These are phyloP conservation scores for Casuarius casuarius DNA, from an alignment of 2,113 vertebrate genomes.

Conservation along the genomic window DNA sequence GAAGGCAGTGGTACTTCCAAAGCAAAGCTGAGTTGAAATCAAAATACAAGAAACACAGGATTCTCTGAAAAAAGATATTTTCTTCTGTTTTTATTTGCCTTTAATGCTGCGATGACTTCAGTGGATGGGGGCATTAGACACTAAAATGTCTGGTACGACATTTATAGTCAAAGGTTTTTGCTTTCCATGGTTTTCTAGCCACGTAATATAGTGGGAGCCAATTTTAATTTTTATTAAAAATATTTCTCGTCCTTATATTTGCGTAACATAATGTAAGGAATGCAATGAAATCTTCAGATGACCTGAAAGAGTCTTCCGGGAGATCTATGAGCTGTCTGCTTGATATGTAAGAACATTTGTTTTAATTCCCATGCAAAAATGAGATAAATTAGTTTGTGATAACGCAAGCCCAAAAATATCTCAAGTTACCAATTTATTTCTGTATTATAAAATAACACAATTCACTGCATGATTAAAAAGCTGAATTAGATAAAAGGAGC, in stretches of 20 bases:
- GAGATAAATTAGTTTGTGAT: slow-evolving; percentile 57
- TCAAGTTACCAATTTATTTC: slow-evolving; percentile 52
- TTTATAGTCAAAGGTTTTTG: neutral
- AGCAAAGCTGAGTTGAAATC: neutral
- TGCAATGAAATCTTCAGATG: slow-evolving; percentile 6
- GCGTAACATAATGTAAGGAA: neutral
- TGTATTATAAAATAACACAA: slow-evolving; percentile 47
- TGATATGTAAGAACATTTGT: slow-evolving; percentile 35
- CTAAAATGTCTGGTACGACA: neutral
- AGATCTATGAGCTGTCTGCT: slow-evolving; percentile 23
- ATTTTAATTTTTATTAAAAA: slow-evolving; percentile 46
- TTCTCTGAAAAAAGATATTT: neutral
- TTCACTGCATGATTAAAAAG: slow-evolving; percentile 26
- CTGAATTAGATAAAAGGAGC: slow-evolving; percentile 11
- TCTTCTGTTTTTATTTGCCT: neutral
- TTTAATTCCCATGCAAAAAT: slow-evolving; percentile 52
- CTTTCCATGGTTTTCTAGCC: neutral
- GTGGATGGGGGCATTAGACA: neutral
- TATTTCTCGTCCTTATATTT: slow-evolving; percentile 22
- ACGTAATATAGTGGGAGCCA: neutral
- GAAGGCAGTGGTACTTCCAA: neutral
- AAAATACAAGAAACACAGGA: neutral
- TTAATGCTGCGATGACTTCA: neutral
- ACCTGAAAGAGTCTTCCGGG: slow-evolving; percentile 40
- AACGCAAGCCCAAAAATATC: slow-evolving; percentile 46